Evolutionary conservation across 1,140 invertebrate genomes (phyloP), one percentile per base, ranked within the genome.

Genomic region (Drosophila baimaii): DNA sequence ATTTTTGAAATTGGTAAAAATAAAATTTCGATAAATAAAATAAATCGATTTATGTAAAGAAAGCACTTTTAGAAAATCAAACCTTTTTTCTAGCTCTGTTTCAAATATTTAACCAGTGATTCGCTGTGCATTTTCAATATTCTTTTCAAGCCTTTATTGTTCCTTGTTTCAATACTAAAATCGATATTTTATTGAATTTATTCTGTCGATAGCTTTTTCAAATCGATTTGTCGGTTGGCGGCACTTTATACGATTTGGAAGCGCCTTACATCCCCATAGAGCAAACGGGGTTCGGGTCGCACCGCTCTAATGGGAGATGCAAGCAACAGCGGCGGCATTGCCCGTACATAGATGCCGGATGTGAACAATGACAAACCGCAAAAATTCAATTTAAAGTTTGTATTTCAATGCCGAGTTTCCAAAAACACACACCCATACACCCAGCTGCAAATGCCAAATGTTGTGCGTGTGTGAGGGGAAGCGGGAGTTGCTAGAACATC

Each of bases 351-450:
- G 62, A 61, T 69, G 63, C 57, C 71, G 72, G 79, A 75, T 77
- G 84, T 52, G 72, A 80, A 80, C 84, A 88, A 88, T 88, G 83
- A 89, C 84, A 88, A 83, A 79, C 83, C 83, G 84, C 83, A 88
- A 77, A 83, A 88, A 88, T 88, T 88, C 84, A 88, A 86, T 86
- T 86, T 86, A 86, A 86, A 86, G 76, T 86, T 86, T 80, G 70
- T 77, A 86, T 80, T 88, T 86, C 82, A 88, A 54, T 88, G 70
- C 65, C 62, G 59, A 79, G 64, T 66, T 64, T 58, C 56, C 51
- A 64, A 56, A 62, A 58, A 46, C 58, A 19, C 19, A 52, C 17
- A 68, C 54, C 23, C 70, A 61, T 13, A 49, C 44, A 25, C 49
- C n/a, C 44, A 37, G 19, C 21, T 49, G 29, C 49, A 29, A 43